These are phyloP conservation scores for Polyergus mexicanus DNA, from an alignment of 1,140 invertebrate genomes.

Conservation along the genomic window DNA sequence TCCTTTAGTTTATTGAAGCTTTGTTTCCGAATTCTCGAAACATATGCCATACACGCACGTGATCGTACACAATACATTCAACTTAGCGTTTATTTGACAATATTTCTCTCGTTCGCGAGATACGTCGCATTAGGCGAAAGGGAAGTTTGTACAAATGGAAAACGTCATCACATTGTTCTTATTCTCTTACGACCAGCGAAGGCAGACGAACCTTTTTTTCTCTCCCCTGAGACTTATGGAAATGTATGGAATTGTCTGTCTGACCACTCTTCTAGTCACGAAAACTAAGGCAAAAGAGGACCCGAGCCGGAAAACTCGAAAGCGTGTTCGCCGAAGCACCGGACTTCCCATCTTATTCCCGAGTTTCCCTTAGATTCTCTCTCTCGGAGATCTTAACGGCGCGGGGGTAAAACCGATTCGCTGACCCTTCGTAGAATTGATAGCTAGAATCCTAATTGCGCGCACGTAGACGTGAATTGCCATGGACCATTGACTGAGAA, in stretches of 20 bases:
- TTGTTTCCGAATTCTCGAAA: neutral
- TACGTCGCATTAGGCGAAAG: constrained; percentile 65
- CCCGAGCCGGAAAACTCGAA: constrained; percentile 46
- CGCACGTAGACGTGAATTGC: constrained; percentile 63
- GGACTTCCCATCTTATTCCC: constrained; percentile 49
- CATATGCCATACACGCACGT: neutral
- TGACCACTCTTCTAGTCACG: constrained; percentile 51
- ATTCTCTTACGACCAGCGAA: constrained; percentile 41
- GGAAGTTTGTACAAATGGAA: constrained; percentile 66
- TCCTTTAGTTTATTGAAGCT: neutral
- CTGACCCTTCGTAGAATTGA: constrained; percentile 46
- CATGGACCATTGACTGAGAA: constrained; percentile 67
- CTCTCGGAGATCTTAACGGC: neutral
- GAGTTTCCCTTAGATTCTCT: constrained; percentile 42
- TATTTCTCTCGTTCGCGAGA: constrained; percentile 50
- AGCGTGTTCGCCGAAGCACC: constrained; percentile 26
- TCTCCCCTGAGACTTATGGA: constrained; percentile 63
- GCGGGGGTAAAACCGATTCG: constrained; percentile 33
- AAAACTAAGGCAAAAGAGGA: neutral
- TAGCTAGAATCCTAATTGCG: constrained; percentile 62
- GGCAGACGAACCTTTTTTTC: constrained; percentile 60
- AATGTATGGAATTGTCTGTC: constrained; percentile 71
- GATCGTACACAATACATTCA: constrained; percentile 42
- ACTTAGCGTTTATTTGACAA: neutral
- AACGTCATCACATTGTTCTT: constrained; percentile 49